phyloP scores from a whole-genome alignment of 2,888 invertebrate genomes.

The Phengaris arion region DNA sequence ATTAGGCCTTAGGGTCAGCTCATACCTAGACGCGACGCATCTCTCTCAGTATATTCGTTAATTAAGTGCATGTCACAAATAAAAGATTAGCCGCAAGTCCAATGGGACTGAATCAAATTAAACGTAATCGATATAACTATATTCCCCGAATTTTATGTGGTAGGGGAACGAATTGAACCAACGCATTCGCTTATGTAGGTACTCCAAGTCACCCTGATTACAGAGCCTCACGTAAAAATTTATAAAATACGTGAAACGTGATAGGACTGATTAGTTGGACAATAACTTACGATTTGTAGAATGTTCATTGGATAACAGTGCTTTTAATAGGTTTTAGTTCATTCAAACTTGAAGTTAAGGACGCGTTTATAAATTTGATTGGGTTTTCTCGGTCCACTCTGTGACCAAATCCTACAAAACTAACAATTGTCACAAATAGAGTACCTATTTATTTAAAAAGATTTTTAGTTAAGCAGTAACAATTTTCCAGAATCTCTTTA shows the following conservation, averaged over 20 bases:
- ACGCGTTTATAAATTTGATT: too few species aligned
- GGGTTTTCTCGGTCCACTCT: too few species aligned
- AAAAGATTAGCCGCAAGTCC: constrained; percentile 11
- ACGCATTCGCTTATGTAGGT: constrained; percentile 4
- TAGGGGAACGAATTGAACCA: background rate
- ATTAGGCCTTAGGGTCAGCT: too few species aligned
- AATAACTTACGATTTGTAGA: background rate
- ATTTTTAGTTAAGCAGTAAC: too few species aligned
- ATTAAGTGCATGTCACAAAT: background rate
- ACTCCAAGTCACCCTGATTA: background rate
- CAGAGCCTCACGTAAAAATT: background rate
- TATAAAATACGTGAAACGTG: background rate
- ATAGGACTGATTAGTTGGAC: background rate
- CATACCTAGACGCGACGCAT: too few species aligned
- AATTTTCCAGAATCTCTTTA: too few species aligned
- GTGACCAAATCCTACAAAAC: too few species aligned
- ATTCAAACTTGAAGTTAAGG: too few species aligned
- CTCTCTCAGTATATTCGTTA: background rate
- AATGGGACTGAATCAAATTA: constrained; percentile 11
- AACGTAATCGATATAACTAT: constrained; percentile 6
- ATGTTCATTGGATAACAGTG: too few species aligned
- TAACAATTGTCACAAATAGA: too few species aligned
- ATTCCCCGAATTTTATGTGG: background rate
- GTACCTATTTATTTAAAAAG: too few species aligned
- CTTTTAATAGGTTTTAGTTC: too few species aligned